Conservation (phyloP, 2,113 vertebrate species). For the Aptenodytes forsteri region DNA sequence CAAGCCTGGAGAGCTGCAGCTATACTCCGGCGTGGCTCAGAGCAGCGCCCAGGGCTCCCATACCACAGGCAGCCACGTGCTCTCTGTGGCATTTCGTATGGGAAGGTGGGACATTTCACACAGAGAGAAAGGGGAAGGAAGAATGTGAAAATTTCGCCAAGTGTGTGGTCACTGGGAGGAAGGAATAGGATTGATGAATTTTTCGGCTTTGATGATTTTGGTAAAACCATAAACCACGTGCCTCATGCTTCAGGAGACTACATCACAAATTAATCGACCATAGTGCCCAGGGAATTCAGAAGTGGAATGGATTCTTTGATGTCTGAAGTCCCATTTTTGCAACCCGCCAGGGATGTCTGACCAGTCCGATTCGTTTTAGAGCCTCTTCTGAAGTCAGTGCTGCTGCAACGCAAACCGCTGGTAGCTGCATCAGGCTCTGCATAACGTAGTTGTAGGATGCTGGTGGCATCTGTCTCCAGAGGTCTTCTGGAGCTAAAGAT, state of each 20-base stretch:
- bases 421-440: neutral
- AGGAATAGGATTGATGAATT: neutral
- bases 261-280: neutral
- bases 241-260: neutral
- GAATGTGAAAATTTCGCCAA: neutral
- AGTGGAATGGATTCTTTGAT: neutral
- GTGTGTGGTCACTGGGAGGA: constrained; percentile 22
- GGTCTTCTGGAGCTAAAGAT: neutral
- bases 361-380: neutral
- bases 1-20: neutral
- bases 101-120: neutral
- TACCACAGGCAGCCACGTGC: neutral
- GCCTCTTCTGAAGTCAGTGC: neutral
- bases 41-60: neutral
- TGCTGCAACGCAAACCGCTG: neutral
- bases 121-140: constrained; percentile 15
- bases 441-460: neutral
- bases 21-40: rapidly evolving
- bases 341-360: neutral
- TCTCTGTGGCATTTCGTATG: rapidly evolving
- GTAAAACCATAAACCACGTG: neutral
- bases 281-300: neutral
- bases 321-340: neutral
- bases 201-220: neutral
- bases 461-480: neutral